These are phyloP conservation scores for Dallia pectoralis DNA, from an alignment of 2,797 vertebrate species.

Conservation along the genomic window DNA sequence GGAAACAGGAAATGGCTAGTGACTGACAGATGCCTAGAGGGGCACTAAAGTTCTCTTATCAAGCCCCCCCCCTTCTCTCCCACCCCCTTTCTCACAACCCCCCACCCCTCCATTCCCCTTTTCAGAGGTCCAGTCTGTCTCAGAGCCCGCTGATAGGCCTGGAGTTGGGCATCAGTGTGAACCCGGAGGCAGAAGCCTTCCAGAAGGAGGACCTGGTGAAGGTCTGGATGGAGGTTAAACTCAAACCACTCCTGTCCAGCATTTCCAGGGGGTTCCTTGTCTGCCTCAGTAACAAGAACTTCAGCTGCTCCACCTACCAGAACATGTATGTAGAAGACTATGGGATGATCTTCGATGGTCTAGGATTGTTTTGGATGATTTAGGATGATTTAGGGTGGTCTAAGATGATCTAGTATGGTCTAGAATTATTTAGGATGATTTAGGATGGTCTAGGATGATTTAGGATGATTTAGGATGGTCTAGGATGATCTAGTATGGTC, in stretches of 20 bases:
- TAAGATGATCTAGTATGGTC: too few relatives aligned
- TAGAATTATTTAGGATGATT: too few relatives aligned
- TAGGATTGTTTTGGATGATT: too few relatives aligned
- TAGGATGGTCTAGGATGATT: too few relatives aligned
- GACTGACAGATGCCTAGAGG: too few relatives aligned
- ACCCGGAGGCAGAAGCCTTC: slow-evolving; percentile 40
- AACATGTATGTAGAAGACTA: slow-evolving; percentile 66
- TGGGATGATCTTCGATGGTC: too few relatives aligned
- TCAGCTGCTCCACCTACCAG: slow-evolving; percentile 76
- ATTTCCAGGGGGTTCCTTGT: slow-evolving; percentile 68
- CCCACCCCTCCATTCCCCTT: neutral
- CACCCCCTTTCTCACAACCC: too few relatives aligned
- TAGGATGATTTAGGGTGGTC: too few relatives aligned
- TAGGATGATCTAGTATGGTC: too few relatives aligned
- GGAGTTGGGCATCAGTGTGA: slow-evolving; percentile 46
- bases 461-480: too few relatives aligned
- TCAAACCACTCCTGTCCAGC: slow-evolving; percentile 69
- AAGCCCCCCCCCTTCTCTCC: too few relatives aligned
- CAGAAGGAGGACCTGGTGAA: slow-evolving; percentile 65
- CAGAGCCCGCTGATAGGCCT: slow-evolving; percentile 58
- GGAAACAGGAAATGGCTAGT: too few relatives aligned
- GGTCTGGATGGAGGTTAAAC: slow-evolving; percentile 71
- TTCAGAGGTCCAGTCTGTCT: slow-evolving; percentile 37
- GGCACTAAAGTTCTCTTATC: neutral
- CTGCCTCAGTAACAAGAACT: slow-evolving; percentile 74